Evolutionary conservation across 2,797 vertebrate species (phyloP).

Genomic region (Arnoldichthys spilopterus): DNA sequence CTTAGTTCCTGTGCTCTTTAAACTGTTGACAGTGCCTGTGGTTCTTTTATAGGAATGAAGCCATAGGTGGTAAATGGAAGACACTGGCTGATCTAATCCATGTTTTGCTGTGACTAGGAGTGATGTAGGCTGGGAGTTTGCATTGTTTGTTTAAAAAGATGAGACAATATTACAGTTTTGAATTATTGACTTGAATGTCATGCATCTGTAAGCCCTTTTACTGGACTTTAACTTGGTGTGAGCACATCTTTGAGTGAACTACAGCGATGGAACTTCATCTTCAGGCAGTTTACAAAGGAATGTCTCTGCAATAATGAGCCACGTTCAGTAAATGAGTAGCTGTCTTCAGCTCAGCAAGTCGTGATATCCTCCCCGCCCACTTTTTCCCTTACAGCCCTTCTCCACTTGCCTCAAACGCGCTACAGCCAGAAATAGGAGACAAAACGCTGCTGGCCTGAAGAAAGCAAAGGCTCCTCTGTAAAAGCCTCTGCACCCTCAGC

Average conservation of each 20-base stretch:
- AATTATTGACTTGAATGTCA: background rate
- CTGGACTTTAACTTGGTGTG: background rate
- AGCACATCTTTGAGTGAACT: background rate
- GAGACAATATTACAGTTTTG: no score
- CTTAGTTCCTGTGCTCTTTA: no score
- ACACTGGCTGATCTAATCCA: no score
- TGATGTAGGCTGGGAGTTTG: no score
- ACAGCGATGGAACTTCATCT: background rate
- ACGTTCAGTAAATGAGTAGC: conserved; percentile 37
- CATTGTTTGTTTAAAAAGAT: no score
- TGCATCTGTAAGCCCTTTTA: background rate
- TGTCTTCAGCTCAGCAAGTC: conserved; percentile 36
- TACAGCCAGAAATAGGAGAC: conserved; percentile 34
- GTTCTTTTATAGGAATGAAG: no score
- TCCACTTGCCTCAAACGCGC: conserved; percentile 35
- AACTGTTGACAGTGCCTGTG: no score
- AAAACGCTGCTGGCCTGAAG: conserved; percentile 61
- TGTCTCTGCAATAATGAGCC: conserved; percentile 4
- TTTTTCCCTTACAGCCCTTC: conserved; percentile 48
- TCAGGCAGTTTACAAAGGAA: background rate
- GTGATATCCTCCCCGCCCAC: conserved; percentile 28
- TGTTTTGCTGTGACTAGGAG: no score
- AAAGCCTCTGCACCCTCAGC: conserved; percentile 40
- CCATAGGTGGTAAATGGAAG: no score
- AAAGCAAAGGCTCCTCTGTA: conserved; percentile 62